Base-by-base conservation (phyloP, 2,888 invertebrate species). In the Brachyptera risi region DNA sequence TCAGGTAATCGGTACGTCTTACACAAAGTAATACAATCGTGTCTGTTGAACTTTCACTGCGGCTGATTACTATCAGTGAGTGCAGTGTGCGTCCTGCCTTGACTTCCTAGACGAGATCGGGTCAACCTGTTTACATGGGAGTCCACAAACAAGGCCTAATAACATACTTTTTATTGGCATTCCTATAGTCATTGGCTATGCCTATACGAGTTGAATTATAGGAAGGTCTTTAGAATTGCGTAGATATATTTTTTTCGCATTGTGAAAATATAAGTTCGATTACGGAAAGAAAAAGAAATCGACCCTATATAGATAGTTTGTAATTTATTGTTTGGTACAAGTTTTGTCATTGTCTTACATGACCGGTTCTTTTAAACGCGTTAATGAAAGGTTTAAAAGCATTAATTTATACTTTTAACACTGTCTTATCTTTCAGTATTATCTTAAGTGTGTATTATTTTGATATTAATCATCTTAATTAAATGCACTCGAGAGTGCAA, bases 131-230 rank as follows among this genome's bases (percentile, higher is more conserved):
- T 42, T 21, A 19, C 42, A 11, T 21, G n/a, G n/a, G n/a, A n/a
- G n/a, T n/a, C 5, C 49, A 27, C 26, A 26, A 51, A 27, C 50
- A 51, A 51, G 50, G 27, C 24, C 50, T 51, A 27, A 51, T 51
- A 51, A 51, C 50, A 51, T 11, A 51, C 50, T 51, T 51, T 27
- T 51, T 51, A 51, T 15, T 51, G 27, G 17, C 50, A 51, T 51
- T 51, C 50, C 50, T 27, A 51, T 26, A n/a, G n/a, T 51, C 50
- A 27, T 51, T 51, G n/a, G 27, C 17, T 51, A 27, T 3, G n/a
- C n/a, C n/a, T n/a, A n/a, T n/a, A 17, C 17, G 27, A 51, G 26
- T 1, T 51, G 17, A 27, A 31, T 11, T n/a, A n/a, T 15, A 49
- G 26, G 26, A 49, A 51, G 27, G n/a, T 51, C 15, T 51, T 49